Percentiles rank a stretch among this genome's conserved stretches.
These are phyloP conservation scores for Antheraea yamamai DNA, from an alignment of 2,888 invertebrate genomes.

Conservation along the genomic window DNA sequence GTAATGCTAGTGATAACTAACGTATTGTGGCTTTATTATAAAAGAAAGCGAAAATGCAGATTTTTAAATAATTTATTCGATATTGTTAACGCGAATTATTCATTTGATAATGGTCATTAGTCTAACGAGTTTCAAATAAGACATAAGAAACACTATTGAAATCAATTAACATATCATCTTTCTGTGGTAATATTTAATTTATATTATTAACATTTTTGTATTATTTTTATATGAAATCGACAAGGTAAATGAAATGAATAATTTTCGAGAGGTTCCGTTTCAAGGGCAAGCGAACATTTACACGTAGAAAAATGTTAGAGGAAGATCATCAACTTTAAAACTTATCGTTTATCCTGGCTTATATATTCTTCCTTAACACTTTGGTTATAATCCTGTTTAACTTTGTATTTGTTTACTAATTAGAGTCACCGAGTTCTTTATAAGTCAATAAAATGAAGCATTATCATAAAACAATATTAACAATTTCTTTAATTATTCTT, in stretches of 20 bases:
- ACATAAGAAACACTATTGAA: too few species aligned
- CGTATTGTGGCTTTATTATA: too few species aligned
- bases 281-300: background rate
- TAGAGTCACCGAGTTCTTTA: background rate
- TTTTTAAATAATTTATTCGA: too few species aligned
- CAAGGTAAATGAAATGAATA: background rate
- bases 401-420: background rate
- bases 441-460: background rate
- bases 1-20: too few species aligned
- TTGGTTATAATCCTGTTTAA: background rate
- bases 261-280: background rate
- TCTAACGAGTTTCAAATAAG: too few species aligned
- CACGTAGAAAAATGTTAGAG: background rate
- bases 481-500: background rate
- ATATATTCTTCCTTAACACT: background rate
- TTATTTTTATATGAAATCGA: background rate
- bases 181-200: background rate
- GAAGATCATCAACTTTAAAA: background rate
- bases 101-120: too few species aligned
- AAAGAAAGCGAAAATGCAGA: too few species aligned
- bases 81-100: too few species aligned
- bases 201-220: background rate
- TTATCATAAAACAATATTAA: background rate
- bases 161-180: background rate
- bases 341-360: background rate